Evolutionary conservation across 2,113 vertebrate species (phyloP), one percentile per base, ranked within the genome.

Genomic region (Monarcha castaneiventris): DNA sequence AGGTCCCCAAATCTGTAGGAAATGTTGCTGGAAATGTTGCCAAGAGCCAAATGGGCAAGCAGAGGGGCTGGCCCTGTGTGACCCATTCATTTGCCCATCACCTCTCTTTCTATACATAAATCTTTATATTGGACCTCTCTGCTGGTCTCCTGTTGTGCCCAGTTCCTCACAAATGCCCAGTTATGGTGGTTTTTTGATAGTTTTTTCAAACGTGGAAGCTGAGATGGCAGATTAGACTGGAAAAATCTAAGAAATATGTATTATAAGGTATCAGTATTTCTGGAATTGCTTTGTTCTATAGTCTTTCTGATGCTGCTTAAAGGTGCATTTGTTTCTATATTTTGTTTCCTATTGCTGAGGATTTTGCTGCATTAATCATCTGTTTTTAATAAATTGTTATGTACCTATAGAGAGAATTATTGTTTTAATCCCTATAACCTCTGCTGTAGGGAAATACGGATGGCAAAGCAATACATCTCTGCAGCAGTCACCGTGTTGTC

Each of bases 161-260:
- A 52, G 32, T 3, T 84, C 68, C 64, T 81, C 68, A 30, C 49
- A 51, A 73, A 37, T 2, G 2, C 15, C 25, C 63, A 48, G 10
- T 52, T 54, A 2, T 2, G 21, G 13, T n/a, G 39, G 0, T 1
- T 59, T 49, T 67, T 18, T 15, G 13, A 5, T 30, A 1, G 7
- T 19, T 74, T 82, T 74, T 85, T 82, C n/a, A 84, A 35, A 43
- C 0, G 6, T 29, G 27, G 63, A 22, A 64, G 18, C 32, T 66
- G 11, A 1, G 3, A 15, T 49, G 44, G n/a, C 27, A 58, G 35
- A 29, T 76, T 16, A 56, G 37, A 32, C 13, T 4, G 18, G 46
- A 54, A 72, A 79, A 43, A 30, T 35, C 30, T 32, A 37, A 83
- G 37, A 74, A 68, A 64, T 2, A 3, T 6, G 1, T 33, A 54